A percentile compares a stretch with the other conserved stretches of the same genome.
phyloP scores from a whole-genome alignment of 23 tunicate species.

The Styela plicata region DNA sequence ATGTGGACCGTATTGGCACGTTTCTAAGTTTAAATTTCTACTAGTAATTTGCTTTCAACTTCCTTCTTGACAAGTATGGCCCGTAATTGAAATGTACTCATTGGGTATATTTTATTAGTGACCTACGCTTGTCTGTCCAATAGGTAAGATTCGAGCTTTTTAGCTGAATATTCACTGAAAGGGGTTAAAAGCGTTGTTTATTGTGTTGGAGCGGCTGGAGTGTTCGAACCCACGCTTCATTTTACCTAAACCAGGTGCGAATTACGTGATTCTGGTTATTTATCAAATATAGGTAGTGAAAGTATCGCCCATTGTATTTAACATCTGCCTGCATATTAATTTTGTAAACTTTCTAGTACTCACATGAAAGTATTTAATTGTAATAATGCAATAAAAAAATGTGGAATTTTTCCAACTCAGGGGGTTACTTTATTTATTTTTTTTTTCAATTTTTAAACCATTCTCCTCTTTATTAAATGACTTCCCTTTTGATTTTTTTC shows the following conservation, averaged over 20 bases:
- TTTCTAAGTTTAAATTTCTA: too few relatives aligned
- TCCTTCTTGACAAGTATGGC: too few relatives aligned
- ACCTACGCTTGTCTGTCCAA: too few relatives aligned
- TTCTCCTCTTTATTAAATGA: too few relatives aligned
- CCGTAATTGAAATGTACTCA: too few relatives aligned
- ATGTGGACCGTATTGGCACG: slow-evolving; percentile 7
- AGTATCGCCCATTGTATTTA: not conserved
- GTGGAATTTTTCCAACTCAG: too few relatives aligned
- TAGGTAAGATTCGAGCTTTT: too few relatives aligned
- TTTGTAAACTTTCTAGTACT: not conserved
- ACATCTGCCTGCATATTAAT: not conserved
- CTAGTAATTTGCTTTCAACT: too few relatives aligned
- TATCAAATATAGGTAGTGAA: not conserved
- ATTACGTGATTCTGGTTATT: slow-evolving; percentile 7
- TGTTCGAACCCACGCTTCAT: slow-evolving; percentile 2
- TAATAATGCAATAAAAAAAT: not conserved
- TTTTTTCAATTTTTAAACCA: not conserved
- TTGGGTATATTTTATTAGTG: too few relatives aligned
- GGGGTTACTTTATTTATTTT: too few relatives aligned
- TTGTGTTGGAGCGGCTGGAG: not conserved
- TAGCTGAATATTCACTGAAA: too few relatives aligned
- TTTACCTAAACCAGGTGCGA: slow-evolving; percentile 12
- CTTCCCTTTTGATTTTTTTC: too few relatives aligned
- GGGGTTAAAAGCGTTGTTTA: slow-evolving; percentile 4
- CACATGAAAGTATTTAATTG: not conserved